Base-by-base conservation (phyloP, 1,140 invertebrate species). In the Campoletis sonorensis region DNA sequence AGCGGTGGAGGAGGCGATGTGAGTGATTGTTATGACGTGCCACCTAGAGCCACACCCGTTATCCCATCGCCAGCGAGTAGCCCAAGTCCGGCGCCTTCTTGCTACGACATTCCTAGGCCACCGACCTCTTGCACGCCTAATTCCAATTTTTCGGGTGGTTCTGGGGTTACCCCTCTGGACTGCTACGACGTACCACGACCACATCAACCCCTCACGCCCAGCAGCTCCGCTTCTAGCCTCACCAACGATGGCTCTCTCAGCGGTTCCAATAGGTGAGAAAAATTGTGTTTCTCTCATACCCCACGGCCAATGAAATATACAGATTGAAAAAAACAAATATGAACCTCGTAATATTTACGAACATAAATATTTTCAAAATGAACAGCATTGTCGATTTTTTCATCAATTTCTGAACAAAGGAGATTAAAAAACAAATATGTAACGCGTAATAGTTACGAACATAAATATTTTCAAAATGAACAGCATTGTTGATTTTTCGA, bases 1-100 rank as follows among this genome's bases (percentile, higher is more conserved):
- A 90, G 89, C 70, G 86, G 88, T 8, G 85, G 85, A 16, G 87
- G 88, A 15, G 84, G 76, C 16, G 76, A 78, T 26, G 45, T 84
- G 21, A 90, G 84, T 85, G 92, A 93, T 67, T 93, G 93, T 76
- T 95, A 95, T 87, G 95, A 95, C 86, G 94, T 94, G 77, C 95
- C 94, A 72, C 94, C 94, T 21, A 92, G 94, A 40, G 93, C 94
- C 21, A 92, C 94, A 3, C 94, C 94, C 11, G 92, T 95, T 33
- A 92, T 86, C 89, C 92, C 87, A 85, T 94, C 87, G 84, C 92
- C 83, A 0, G 87, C 86, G 27, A 90, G 85, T 81, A 89, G 90
- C 82, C 88, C 90, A 10, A 91, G 89, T 58, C 90, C 92, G 1
- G 89, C 90, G 5, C 89, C 89, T 13, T 89, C 90, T 21, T 93